phyloP scores from a whole-genome alignment of 2,113 vertebrate species.

The Nettapus auritus region DNA sequence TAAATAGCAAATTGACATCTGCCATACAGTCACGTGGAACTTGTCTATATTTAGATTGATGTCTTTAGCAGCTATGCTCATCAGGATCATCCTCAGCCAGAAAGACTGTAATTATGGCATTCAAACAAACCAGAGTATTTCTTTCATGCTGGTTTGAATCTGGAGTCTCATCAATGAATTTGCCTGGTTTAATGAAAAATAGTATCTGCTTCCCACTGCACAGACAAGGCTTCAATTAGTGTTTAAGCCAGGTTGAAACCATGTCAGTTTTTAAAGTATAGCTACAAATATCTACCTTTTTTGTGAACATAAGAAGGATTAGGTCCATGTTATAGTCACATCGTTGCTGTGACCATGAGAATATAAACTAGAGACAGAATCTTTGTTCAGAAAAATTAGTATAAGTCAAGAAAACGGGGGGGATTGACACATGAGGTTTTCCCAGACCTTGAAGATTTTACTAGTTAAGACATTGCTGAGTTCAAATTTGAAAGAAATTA shows the following conservation, averaged over 20 bases:
- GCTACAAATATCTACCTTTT: not conserved
- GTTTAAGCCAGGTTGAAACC: not conserved
- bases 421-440: not conserved
- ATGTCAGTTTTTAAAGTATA: not conserved
- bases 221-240: not conserved
- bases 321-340: not conserved
- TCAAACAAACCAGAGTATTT: not conserved
- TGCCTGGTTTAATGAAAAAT: not conserved
- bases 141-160: not conserved
- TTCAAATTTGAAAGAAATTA: not conserved
- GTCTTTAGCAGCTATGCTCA: not conserved
- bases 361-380: not conserved
- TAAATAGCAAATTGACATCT: constrained; percentile 33
- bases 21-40: not conserved
- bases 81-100: not conserved
- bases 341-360: not conserved
- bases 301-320: not conserved
- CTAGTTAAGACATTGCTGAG: not conserved
- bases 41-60: constrained; percentile 11
- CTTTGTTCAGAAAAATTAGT: not conserved
- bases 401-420: not conserved
- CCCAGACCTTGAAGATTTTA: not conserved
- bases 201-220: not conserved
- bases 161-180: not conserved
- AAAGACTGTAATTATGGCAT: not conserved